phyloP scores from a whole-genome alignment of 2,888 invertebrate species.

The Epiblema foenella region DNA sequence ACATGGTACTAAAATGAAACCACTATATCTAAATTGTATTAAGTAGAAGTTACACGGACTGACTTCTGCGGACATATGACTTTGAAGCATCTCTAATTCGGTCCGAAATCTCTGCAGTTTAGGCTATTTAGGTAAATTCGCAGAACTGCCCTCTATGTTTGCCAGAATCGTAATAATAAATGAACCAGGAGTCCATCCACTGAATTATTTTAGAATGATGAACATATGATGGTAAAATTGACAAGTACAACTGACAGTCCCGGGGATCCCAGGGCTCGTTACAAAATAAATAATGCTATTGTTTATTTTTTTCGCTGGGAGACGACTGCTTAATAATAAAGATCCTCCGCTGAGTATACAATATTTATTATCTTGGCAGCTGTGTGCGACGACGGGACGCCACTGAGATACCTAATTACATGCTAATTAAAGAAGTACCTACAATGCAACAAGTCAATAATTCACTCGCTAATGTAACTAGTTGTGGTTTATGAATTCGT shows the following conservation, averaged over 20 bases:
- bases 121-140: too few species aligned
- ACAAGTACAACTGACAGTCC: too few species aligned
- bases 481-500: constrained; percentile 1
- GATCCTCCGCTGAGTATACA: neutral
- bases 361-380: constrained; percentile 13
- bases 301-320: too few species aligned
- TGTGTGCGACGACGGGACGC: constrained; percentile 1
- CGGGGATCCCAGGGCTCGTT: too few species aligned
- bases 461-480: constrained; percentile 2
- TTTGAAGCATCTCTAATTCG: neutral
- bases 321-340: too few species aligned
- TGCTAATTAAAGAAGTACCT: constrained; percentile 20
- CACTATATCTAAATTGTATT: too few species aligned
- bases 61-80: neutral
- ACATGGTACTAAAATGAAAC: too few species aligned
- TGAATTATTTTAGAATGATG: neutral
- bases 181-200: neutral
- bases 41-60: too few species aligned
- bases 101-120: neutral
- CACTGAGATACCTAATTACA: constrained; percentile 21
- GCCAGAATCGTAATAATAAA: too few species aligned
- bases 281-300: too few species aligned
- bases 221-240: too few species aligned
- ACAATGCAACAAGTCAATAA: constrained; percentile 11
- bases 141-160: too few species aligned